A percentile compares a stretch with the other conserved stretches of the same genome.
Evolutionary conservation across 2,113 vertebrate genomes (phyloP).

Genomic region (Tetrax tetrax): DNA sequence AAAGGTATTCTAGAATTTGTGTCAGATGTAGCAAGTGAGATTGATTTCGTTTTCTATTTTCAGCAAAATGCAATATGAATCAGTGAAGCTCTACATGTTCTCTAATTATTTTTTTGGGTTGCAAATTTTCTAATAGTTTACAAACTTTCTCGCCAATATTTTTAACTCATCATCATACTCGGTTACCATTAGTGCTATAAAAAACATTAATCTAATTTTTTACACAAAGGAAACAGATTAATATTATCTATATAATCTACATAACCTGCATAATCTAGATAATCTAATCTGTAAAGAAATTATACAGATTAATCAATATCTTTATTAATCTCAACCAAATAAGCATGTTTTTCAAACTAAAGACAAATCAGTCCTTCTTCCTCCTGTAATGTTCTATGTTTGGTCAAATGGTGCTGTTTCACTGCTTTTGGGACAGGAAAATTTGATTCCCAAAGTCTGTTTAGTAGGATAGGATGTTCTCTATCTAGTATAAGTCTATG

Average conservation of each 20-base stretch:
- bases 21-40: background rate
- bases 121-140: background rate
- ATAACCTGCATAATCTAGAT: background rate
- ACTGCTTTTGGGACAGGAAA: background rate
- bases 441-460: background rate
- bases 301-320: background rate
- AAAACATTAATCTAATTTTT: background rate
- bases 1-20: background rate
- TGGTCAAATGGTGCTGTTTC: background rate
- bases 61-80: background rate
- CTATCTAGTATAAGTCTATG: background rate
- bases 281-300: background rate
- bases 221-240: background rate
- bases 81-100: background rate
- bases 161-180: background rate
- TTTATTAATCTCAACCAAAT: background rate
- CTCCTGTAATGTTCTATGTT: background rate
- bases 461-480: background rate
- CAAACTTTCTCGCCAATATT: background rate
- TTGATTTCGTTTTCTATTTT: slow-evolving; percentile 42
- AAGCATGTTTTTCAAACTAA: background rate
- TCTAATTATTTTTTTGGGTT: background rate
- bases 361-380: background rate
- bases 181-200: background rate
- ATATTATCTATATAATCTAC: background rate